Conservation (phyloP, 1,140 invertebrate species). For the Drosophila elegans region DNA sequence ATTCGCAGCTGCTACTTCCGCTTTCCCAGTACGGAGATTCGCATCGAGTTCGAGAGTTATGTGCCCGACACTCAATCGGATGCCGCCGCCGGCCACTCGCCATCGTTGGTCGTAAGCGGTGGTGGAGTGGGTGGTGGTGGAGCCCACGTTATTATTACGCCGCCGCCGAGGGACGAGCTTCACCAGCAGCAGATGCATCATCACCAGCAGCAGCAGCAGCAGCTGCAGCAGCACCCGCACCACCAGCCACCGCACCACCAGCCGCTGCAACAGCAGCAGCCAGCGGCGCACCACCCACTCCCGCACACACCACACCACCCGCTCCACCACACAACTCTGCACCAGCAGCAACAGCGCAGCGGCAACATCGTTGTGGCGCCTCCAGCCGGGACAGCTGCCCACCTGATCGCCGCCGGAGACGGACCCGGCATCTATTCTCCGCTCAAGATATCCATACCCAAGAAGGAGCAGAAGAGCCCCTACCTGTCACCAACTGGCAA, state of each 20-base stretch:
- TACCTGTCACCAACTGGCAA: constrained; percentile 91
- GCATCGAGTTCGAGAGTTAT: constrained; percentile 96
- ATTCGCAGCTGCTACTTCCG: constrained; percentile 94
- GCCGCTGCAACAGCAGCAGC: constrained; percentile 54
- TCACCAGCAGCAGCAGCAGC: constrained; percentile 31
- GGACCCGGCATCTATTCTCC: constrained; percentile 80
- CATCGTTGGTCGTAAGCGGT: constrained; percentile 37
- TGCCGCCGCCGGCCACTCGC: constrained; percentile 27
- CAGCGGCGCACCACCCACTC: constrained; percentile 57
- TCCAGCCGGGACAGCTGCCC: constrained; percentile 37
- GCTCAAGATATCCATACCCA: constrained; percentile 84
- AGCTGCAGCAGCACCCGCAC: constrained; percentile 48
- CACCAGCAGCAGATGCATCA: constrained; percentile 52
- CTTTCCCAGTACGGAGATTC: constrained; percentile 98
- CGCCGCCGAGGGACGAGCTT: constrained; percentile 61
- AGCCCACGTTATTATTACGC: constrained; percentile 69
- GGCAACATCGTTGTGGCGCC: constrained; percentile 82
- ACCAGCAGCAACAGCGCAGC: constrained; percentile 62
- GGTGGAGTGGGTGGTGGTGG: constrained; percentile 44
- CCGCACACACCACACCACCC: constrained; percentile 65
- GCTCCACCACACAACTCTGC: constrained; percentile 71
- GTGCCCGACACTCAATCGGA: constrained; percentile 85
- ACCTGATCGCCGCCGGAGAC: constrained; percentile 53
- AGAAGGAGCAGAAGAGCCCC: constrained; percentile 89
- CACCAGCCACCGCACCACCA: constrained; percentile 61